Conservation (phyloP, 2,888 invertebrate species). For the Parnassius glacialis region DNA sequence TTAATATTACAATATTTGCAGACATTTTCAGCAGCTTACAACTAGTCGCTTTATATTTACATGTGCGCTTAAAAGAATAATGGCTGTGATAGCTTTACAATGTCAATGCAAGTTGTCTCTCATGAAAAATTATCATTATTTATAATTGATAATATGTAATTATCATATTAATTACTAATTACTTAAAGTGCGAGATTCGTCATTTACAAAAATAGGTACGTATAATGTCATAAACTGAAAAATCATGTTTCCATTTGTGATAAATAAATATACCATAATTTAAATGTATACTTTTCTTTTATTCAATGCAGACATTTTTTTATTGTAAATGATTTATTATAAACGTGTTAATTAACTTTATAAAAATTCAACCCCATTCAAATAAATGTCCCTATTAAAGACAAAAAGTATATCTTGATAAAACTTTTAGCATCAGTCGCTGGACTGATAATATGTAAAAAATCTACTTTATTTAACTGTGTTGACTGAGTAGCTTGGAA, state of each 20-base stretch:
- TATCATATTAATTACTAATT: not conserved
- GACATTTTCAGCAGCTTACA: conserved; percentile 2
- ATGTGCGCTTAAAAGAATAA: conserved; percentile 22
- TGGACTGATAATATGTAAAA: not conserved
- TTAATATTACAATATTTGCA: conserved; percentile 10
- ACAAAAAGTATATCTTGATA: not conserved
- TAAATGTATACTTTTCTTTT: too few relatives aligned
- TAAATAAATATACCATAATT: too few relatives aligned
- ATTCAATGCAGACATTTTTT: too few relatives aligned
- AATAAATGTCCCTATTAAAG: not conserved
- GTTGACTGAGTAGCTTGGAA: conserved; percentile 20
- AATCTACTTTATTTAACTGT: not conserved
- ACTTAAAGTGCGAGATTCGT: conserved; percentile 9
- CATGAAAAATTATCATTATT: not conserved
- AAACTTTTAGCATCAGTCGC: conserved; percentile 6
- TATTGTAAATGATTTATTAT: too few relatives aligned
- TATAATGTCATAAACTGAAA: too few relatives aligned
- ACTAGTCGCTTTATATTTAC: conserved; percentile 26
- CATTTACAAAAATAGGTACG: too few relatives aligned
- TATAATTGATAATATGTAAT: not conserved
- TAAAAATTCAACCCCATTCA: too few relatives aligned
- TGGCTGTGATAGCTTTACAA: conserved; percentile 19
- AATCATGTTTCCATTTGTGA: too few relatives aligned
- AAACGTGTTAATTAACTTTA: too few relatives aligned
- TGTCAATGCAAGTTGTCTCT: conserved; percentile 9